A percentile compares a stretch with the other conserved stretches of the same genome.
phyloP scores from a whole-genome alignment of 2,797 vertebrate species.

The Enteromius viviparus region DNA sequence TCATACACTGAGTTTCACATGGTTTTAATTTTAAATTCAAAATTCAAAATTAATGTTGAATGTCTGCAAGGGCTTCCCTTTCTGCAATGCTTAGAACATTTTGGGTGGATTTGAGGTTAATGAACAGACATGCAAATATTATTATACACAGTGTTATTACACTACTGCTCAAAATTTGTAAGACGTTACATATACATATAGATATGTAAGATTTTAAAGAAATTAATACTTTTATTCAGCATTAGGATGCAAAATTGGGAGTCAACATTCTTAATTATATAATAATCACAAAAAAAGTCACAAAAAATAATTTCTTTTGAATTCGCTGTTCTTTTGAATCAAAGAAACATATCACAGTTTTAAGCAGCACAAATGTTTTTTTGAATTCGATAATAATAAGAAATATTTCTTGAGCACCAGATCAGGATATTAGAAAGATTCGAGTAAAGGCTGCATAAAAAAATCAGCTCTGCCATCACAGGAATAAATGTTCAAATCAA shows the following conservation, averaged over 20 bases:
- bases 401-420: neutral
- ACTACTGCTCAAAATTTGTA: neutral
- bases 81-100: neutral
- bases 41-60: neutral
- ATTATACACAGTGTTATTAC: neutral
- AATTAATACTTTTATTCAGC: neutral
- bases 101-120: neutral
- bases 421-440: neutral
- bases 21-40: neutral
- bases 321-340: neutral
- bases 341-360: neutral
- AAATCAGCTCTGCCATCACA: neutral
- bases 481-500: neutral
- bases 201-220: neutral
- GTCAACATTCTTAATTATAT: neutral
- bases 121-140: constrained; percentile 13
- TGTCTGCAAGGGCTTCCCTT: neutral
- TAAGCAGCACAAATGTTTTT: neutral
- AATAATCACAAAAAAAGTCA: neutral
- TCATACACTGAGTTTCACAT: neutral
- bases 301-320: neutral
- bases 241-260: neutral
- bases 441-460: neutral
- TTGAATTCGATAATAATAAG: neutral
- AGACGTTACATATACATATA: neutral